phyloP scores from a whole-genome alignment of 2,888 invertebrate genomes.

The Aromia moschata region DNA sequence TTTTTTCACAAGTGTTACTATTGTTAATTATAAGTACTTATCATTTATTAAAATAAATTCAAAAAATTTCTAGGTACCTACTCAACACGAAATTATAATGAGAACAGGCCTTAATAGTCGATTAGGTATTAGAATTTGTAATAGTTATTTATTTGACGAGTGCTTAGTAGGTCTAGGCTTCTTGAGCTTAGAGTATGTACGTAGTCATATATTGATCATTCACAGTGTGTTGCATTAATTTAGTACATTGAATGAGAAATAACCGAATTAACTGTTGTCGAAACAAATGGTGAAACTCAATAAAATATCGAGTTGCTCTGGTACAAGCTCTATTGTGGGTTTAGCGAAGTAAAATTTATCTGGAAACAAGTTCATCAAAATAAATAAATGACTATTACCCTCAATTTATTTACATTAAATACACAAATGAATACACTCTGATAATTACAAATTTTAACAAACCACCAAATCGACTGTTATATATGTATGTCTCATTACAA shows the following conservation, averaged over 20 bases:
- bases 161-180: constrained; percentile 33
- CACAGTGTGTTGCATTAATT: constrained; percentile 5
- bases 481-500: too few species aligned
- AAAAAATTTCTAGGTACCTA: too few species aligned
- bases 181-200: constrained; percentile 26
- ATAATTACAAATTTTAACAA: constrained; percentile 18
- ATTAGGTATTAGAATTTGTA: constrained; percentile 34
- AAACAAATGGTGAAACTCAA: neutral
- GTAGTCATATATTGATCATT: constrained; percentile 29
- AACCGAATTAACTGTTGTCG: neutral
- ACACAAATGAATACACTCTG: constrained; percentile 18
- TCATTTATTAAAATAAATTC: too few species aligned
- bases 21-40: too few species aligned
- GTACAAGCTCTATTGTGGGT: too few species aligned
- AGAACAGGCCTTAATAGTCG: neutral
- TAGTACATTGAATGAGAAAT: too few species aligned
- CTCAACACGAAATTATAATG: neutral
- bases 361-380: too few species aligned
- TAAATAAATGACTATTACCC: constrained; percentile 41
- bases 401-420: constrained; percentile 1
- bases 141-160: constrained; percentile 43
- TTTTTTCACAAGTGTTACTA: too few species aligned
- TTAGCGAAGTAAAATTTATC: too few species aligned
- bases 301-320: too few species aligned
- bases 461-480: too few species aligned